Conservation (phyloP, 2,888 invertebrate genomes). For the Drosophila leonis region DNA sequence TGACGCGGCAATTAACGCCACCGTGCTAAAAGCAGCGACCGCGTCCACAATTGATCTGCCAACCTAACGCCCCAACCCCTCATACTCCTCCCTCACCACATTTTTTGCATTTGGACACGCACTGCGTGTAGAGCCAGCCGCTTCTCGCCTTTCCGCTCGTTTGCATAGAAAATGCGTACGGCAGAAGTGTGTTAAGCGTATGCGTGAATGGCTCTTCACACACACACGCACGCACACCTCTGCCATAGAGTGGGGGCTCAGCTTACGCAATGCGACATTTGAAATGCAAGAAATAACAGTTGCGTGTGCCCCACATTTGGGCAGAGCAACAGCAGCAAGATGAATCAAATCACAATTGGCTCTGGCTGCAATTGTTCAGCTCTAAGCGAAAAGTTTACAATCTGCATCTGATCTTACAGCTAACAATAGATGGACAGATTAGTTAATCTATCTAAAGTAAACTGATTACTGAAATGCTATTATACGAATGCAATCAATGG, state of each 20-base stretch:
- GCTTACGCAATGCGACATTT: conserved; percentile 52
- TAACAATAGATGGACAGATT: too few relatives aligned
- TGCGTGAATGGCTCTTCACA: conserved; percentile 38
- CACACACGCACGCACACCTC: neutral
- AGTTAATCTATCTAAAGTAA: too few relatives aligned
- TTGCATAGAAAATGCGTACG: conserved; percentile 70
- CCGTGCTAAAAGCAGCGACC: conserved; percentile 70
- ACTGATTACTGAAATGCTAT: too few relatives aligned
- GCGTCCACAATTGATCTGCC: conserved; percentile 41
- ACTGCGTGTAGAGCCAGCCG: conserved; percentile 42
- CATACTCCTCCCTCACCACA: neutral
- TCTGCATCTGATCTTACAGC: neutral
- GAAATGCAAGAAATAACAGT: conserved; percentile 12
- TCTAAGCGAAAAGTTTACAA: neutral
- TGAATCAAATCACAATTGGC: neutral
- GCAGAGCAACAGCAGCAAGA: neutral
- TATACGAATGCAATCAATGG: neutral
- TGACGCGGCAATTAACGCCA: conserved; percentile 70
- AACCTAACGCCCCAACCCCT: neutral
- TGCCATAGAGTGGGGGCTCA: neutral
- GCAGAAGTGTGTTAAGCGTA: conserved; percentile 73
- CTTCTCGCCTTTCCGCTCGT: conserved; percentile 4
- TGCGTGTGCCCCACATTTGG: conserved; percentile 14
- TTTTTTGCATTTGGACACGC: conserved; percentile 66
- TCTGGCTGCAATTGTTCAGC: neutral